A percentile compares a stretch with the other conserved stretches of the same genome.
Conservation (phyloP, 2,797 vertebrate species). For the Falco rusticolus region DNA sequence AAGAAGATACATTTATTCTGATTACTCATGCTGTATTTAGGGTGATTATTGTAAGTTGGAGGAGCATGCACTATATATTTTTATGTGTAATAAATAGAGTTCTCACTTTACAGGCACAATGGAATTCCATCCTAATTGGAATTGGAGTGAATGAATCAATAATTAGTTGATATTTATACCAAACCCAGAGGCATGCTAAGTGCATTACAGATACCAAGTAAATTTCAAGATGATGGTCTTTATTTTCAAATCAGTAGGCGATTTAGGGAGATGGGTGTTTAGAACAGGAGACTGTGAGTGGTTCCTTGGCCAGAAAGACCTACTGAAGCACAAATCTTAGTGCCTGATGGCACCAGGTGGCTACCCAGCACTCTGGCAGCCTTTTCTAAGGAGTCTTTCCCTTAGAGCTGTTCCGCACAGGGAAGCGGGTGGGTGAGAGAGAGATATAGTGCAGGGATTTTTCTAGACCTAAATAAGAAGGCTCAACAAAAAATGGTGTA, state of each 20-base stretch:
- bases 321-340: not conserved
- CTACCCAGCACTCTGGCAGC: not conserved
- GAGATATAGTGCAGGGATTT: not conserved
- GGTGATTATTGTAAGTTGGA: not conserved
- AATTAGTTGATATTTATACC: conserved; percentile 27
- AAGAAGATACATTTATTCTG: conserved; percentile 35
- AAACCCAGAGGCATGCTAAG: not conserved
- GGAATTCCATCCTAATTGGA: not conserved
- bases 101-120: conserved; percentile 19
- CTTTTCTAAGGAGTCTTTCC: not conserved
- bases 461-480: not conserved
- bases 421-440: not conserved
- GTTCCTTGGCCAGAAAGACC: not conserved
- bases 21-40: conserved; percentile 38
- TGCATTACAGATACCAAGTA: not conserved
- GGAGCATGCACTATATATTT: conserved; percentile 13
- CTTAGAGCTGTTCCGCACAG: not conserved
- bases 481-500: not conserved
- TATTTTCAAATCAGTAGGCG: not conserved
- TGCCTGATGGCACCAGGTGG: not conserved
- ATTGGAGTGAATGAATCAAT: conserved; percentile 25
- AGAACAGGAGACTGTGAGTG: not conserved
- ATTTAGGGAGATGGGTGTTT: not conserved
- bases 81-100: conserved; percentile 41
- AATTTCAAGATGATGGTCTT: not conserved